These are phyloP conservation scores for Mormyrus iriodes DNA, from an alignment of 2,113 vertebrate species.

Conservation along the genomic window DNA sequence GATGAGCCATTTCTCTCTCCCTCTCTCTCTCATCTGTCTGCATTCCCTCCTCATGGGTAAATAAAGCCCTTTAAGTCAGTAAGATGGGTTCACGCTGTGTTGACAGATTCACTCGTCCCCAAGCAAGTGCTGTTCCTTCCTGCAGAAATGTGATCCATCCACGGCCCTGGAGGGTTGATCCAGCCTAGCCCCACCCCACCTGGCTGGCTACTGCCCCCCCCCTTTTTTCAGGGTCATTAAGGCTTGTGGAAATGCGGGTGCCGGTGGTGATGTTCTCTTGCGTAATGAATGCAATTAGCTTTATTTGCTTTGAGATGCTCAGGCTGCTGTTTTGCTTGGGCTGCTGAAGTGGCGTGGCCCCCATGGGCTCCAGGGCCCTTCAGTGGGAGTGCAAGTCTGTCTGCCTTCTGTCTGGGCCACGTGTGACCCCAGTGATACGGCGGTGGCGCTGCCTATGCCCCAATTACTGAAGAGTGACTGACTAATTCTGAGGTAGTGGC, in stretches of 20 bases:
- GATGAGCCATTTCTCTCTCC: neutral
- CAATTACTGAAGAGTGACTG: neutral
- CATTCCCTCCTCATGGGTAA: neutral
- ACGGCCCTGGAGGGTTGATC: neutral
- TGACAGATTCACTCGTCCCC: neutral
- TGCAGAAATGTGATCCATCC: neutral
- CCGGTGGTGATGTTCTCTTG: slow-evolving; percentile 20
- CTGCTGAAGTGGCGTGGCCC: neutral
- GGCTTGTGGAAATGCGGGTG: neutral
- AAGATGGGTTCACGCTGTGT: neutral
- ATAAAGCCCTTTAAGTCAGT: slow-evolving; percentile 3
- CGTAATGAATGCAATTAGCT: slow-evolving; percentile 33
- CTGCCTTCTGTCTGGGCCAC: neutral
- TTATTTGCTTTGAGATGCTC: slow-evolving; percentile 28
- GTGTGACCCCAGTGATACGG: neutral
- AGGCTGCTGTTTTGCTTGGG: slow-evolving; percentile 15
- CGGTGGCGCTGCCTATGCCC: neutral
- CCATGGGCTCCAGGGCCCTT: neutral
- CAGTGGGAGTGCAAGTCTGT: neutral
- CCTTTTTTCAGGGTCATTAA: neutral
- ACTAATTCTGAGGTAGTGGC: neutral
- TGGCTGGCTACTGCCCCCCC: neutral
- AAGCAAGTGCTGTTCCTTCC: neutral
- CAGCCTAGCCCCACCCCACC: neutral
- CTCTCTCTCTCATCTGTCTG: neutral